Conservation (phyloP, 2,797 vertebrate genomes). For the Tapirus indicus region DNA sequence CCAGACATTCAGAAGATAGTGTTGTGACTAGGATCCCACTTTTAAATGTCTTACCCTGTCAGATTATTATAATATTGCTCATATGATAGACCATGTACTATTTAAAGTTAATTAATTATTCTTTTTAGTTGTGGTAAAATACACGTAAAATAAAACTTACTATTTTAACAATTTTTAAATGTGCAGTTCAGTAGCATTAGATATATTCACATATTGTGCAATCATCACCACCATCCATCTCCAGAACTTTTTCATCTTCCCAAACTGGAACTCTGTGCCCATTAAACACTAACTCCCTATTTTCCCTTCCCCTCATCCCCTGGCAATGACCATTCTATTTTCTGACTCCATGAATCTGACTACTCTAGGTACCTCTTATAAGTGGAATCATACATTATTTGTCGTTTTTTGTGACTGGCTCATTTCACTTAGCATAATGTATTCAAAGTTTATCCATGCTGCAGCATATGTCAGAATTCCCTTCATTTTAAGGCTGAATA, state of each 20-base stretch:
- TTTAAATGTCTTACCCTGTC: background rate
- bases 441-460: background rate
- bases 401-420: background rate
- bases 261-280: background rate
- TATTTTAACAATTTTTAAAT: constrained; percentile 2
- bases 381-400: background rate
- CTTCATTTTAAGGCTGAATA: background rate
- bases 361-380: background rate
- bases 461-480: background rate
- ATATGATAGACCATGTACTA: background rate
- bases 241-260: background rate
- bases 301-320: background rate
- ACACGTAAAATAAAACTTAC: background rate
- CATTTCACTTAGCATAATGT: background rate
- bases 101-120: constrained; percentile 14
- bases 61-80: background rate
- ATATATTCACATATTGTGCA: background rate
- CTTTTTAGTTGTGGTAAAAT: constrained; percentile 17
- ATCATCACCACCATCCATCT: background rate
- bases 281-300: background rate
- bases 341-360: background rate
- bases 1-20: background rate
- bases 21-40: background rate
- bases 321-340: background rate
- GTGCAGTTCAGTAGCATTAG: background rate